Conservation (phyloP, 2,888 invertebrate species). For the Plutella xylostella region DNA sequence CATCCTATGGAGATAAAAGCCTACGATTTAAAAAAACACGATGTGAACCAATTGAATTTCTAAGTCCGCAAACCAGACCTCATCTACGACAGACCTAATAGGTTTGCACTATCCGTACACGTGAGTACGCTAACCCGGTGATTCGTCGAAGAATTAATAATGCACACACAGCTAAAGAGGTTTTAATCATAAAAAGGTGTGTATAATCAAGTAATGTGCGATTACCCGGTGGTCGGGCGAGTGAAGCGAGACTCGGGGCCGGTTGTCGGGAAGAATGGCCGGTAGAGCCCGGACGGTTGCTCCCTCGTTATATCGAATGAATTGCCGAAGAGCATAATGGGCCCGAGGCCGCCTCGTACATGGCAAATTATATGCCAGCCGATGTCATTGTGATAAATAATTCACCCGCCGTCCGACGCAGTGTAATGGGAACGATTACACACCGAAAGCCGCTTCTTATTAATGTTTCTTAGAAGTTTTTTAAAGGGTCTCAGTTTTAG, state of each 20-base stretch:
- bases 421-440: conserved; percentile 23
- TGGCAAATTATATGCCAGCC: conserved; percentile 58
- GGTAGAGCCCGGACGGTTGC: conserved; percentile 27
- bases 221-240: conserved; percentile 1
- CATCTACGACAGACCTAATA: too few species aligned
- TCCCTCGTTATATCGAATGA: conserved; percentile 59
- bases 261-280: conserved; percentile 28
- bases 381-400: conserved; percentile 61
- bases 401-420: conserved; percentile 16
- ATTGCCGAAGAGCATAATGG: conserved; percentile 55
- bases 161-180: too few species aligned
- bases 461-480: conserved; percentile 19
- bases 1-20: too few species aligned
- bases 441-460: conserved; percentile 17
- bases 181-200: too few species aligned
- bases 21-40: too few species aligned
- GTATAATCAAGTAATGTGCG: conserved; percentile 6
- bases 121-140: too few species aligned
- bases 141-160: too few species aligned
- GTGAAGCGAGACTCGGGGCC: background rate
- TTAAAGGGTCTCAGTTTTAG: too few species aligned
- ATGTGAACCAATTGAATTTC: too few species aligned
- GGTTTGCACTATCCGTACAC: too few species aligned
- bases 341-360: conserved; percentile 30
- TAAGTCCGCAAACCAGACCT: too few species aligned